phyloP scores from a whole-genome alignment of 2,888 invertebrate genomes.

The Caenorhabditis wallacei region DNA sequence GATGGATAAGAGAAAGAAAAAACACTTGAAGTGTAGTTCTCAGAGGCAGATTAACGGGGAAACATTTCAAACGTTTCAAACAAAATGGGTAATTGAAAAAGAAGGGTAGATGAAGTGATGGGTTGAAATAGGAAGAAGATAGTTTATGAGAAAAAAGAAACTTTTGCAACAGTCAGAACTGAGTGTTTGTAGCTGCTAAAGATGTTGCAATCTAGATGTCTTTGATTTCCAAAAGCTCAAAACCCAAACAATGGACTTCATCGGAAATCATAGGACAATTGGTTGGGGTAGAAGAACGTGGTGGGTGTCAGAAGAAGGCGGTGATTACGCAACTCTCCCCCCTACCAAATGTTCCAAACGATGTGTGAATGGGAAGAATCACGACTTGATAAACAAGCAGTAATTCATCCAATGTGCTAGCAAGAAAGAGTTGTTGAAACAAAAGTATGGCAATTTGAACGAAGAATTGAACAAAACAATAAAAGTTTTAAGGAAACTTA shows the following conservation, averaged over 20 bases:
- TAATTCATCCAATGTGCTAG: conserved; percentile 38
- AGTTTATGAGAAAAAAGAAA: not conserved
- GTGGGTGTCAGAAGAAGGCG: conserved; percentile 40
- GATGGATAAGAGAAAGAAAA: conserved; percentile 30
- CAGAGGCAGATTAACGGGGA: conserved; percentile 46
- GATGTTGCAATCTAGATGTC: conserved; percentile 10
- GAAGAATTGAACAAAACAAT: conserved; percentile 18
- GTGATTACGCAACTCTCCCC: conserved; percentile 57
- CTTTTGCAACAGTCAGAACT: too few species aligned
- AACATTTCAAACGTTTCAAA: conserved; percentile 48
- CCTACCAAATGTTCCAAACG: conserved; percentile 49
- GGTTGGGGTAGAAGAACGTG: conserved; percentile 26
- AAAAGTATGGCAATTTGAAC: conserved; percentile 45
- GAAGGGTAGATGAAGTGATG: conserved; percentile 13
- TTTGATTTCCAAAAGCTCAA: not conserved
- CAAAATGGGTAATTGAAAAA: conserved; percentile 24
- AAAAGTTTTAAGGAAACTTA: conserved; percentile 20
- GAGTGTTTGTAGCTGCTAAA: too few species aligned
- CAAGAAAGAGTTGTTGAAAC: conserved; percentile 24
- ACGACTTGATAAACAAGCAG: conserved; percentile 52
- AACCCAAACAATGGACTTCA: conserved; percentile 50
- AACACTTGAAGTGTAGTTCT: conserved; percentile 14
- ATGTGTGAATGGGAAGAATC: conserved; percentile 44
- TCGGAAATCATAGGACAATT: conserved; percentile 59
- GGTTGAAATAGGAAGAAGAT: not conserved